Base-by-base conservation (phyloP, 2,113 vertebrate genomes). In the Oreocharis arfaki region DNA sequence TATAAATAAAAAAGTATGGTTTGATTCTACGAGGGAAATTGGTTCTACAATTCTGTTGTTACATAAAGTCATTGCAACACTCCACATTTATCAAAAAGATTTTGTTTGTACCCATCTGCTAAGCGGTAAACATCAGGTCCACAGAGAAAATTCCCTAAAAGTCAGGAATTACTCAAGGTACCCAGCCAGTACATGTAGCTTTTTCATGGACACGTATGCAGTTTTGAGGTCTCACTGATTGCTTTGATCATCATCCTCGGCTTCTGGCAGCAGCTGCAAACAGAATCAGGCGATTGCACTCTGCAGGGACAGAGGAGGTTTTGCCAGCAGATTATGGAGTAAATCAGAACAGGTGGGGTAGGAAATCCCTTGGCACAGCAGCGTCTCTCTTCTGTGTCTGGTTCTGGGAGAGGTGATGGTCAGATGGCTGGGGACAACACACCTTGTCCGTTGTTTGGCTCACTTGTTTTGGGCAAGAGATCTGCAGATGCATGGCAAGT, bases 71-170 rank as follows among this genome's bases (percentile, higher is more conserved):
- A 39, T 42, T 84, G 26, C 50, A 86, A 63, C 27, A 32, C 8
- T 61, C 67, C 2, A 3, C 17, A 37, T 28, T 79, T 65, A 53
- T 41, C 26, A 56, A 21, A 24, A 63, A 60, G 0, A 9, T 70
- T 52, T 70, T 80, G 14, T 28, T 70, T 70, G 5, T 39, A 52
- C 16, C 16, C 4, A 16, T 37, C 11, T n/a, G 78, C 56, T 41
- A 55, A 47, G 15, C 0, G 0, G 26, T 39, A 61, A 90, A 70
- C 0, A 1, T 52, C 10, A 61, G 10, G 4, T 33, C 11, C 4
- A 4, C 23, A 19, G 49, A 55, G 15, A 46, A 78, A 74, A 52
- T 37, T 73, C 26, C 22, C 3, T 44, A 3, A 21, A 86, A 55
- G 20, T 87, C 53, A 75, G 16, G 20, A 93, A 46, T 49, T 32